Evolutionary conservation across 1,140 invertebrate species (phyloP), one percentile per base, ranked within the genome.

Genomic region (Megalonaias nervosa): DNA sequence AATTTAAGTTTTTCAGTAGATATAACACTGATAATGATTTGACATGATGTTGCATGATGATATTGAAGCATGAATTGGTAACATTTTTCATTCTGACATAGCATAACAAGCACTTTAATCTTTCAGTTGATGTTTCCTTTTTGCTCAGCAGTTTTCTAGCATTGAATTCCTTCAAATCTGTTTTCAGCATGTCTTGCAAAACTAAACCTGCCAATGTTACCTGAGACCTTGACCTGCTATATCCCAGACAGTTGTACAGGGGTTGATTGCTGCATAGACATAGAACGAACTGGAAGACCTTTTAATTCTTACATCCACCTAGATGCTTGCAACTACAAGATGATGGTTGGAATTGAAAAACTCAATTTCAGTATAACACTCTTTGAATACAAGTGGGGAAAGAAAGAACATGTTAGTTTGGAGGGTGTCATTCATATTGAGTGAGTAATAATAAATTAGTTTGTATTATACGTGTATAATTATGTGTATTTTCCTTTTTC

Each of bases 341-440:
- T 82, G 16, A 56, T 64, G 55, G 73, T 82, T 23, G 81, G 70
- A 12, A 73, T 82, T 56, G 81, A 82, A 61, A 75, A 82, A 2
- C 65, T 75, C 56, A 66, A 21, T 14, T 79, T 79, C n/a, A 71
- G 9, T 12, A 61, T 65, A 21, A 67, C 68, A 19, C 62, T 82
- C 11, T 59, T 68, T 23, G 59, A 64, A 14, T 82, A 70, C 58
- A 71, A 75, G 56, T 82, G 69, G 62, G 77, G 81, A 61, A 68
- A 19, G 65, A 48, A 48, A 48, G 38, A 48, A 48, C 38, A 48
- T 11, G 38, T 48, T 5, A 48, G 38, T 48, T 48, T 48, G 38
- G 38, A 48, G 38, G 38, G 38, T 6, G 38, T 48, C 38, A 48
- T 48, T 48, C 38, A 48, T 48, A 48, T 48, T 0, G 38, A 48